These are phyloP conservation scores for Barbus barbus DNA, from an alignment of 2,113 vertebrate genomes.

Conservation along the genomic window DNA sequence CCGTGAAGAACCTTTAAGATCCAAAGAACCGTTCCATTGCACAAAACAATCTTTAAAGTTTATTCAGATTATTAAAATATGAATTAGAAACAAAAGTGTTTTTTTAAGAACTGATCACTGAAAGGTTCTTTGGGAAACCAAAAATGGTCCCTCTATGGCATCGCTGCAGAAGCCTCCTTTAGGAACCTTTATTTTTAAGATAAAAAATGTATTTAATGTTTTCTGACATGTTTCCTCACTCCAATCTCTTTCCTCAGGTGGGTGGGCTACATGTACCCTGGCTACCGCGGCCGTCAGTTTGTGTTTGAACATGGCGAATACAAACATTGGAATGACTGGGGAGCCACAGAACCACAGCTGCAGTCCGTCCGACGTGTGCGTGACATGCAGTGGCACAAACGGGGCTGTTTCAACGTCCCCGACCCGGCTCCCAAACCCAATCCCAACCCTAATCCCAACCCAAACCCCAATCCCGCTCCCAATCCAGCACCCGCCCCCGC, in stretches of 20 bases:
- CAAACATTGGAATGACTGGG: conserved; percentile 95
- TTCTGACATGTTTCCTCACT: conserved; percentile 27
- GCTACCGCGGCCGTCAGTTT: conserved; percentile 89
- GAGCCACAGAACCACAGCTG: conserved; percentile 83
- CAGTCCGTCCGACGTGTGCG: conserved; percentile 88
- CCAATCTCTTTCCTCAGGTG: conserved; percentile 78
- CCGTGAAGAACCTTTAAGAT: too few species aligned
- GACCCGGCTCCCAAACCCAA: conserved; percentile 64
- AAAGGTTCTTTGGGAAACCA: not conserved
- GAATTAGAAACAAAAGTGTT: too few species aligned
- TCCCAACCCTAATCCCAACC: conserved; percentile 62
- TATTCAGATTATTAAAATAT: not conserved
- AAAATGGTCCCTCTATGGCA: too few species aligned
- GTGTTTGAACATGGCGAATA: conserved; percentile 88
- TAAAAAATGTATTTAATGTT: not conserved
- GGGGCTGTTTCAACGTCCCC: conserved; percentile 72
- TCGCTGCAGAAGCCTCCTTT: too few species aligned
- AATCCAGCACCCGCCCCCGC: not conserved
- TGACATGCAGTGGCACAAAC: conserved; percentile 93
- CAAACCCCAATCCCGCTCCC: not conserved
- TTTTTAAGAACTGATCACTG: too few species aligned
- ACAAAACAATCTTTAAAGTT: not conserved
- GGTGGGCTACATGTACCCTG: conserved; percentile 91
- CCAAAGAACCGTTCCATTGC: not conserved
- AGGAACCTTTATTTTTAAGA: too few species aligned